Evolutionary conservation across 2,888 invertebrate genomes (phyloP).

Genomic region (Amphipoea oculea): DNA sequence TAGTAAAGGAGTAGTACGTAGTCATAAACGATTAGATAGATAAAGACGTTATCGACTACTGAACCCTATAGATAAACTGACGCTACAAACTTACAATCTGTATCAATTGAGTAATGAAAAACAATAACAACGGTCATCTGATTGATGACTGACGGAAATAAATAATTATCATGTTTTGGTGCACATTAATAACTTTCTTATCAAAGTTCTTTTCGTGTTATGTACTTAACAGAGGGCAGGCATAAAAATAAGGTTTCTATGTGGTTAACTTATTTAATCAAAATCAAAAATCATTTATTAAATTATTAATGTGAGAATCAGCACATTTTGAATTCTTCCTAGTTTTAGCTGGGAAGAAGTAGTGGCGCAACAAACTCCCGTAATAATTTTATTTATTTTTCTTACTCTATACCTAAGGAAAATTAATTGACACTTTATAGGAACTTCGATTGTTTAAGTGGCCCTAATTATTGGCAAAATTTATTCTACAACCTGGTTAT

Average conservation of each 20-base stretch:
- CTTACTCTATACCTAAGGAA: too few species aligned
- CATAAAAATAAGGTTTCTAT: neutral
- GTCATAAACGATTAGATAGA: neutral
- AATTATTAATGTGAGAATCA: neutral
- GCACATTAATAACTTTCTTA: constrained; percentile 16
- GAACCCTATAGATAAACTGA: constrained; percentile 38
- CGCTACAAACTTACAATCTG: constrained; percentile 15
- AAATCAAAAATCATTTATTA: neutral
- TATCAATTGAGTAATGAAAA: constrained; percentile 39
- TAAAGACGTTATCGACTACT: neutral
- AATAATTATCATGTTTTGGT: constrained; percentile 18
- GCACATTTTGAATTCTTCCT: neutral
- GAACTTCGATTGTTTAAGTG: neutral
- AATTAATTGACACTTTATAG: neutral
- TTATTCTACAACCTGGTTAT: neutral
- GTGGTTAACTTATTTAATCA: neutral
- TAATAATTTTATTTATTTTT: neutral
- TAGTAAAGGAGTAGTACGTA: neutral
- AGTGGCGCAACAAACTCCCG: neutral
- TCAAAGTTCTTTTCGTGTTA: constrained; percentile 3
- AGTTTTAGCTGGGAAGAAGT: neutral
- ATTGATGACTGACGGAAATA: constrained; percentile 35
- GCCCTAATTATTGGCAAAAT: neutral
- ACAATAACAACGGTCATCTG: constrained; percentile 32
- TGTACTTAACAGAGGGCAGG: neutral